phyloP scores from a whole-genome alignment of 2,888 invertebrate genomes.

The Colostygia pectinataria region DNA sequence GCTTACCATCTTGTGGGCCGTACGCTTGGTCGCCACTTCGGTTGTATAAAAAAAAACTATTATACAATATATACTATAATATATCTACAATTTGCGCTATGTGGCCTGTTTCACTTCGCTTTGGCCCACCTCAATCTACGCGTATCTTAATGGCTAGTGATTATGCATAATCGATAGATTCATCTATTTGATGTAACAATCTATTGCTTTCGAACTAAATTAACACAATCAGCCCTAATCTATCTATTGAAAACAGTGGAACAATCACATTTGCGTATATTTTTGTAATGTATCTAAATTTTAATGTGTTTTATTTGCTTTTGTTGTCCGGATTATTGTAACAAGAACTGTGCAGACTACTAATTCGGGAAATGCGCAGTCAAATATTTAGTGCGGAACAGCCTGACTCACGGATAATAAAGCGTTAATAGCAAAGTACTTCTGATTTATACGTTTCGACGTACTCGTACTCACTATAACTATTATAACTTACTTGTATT shows the following conservation, averaged over 20 bases:
- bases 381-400: slow-evolving; percentile 42
- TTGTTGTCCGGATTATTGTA: not conserved
- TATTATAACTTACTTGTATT: too few species aligned
- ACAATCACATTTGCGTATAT: slow-evolving; percentile 1
- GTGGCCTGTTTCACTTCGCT: too few species aligned
- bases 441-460: not conserved
- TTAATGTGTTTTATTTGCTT: slow-evolving; percentile 14
- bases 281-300: slow-evolving; percentile 13
- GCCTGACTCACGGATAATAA: slow-evolving; percentile 36
- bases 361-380: slow-evolving; percentile 39
- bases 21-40: too few species aligned
- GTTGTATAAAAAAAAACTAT: too few species aligned
- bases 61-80: too few species aligned
- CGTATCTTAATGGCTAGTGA: too few species aligned
- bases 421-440: not conserved
- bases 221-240: not conserved
- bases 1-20: too few species aligned
- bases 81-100: too few species aligned
- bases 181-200: too few species aligned
- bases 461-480: too few species aligned
- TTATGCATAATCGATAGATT: not conserved
- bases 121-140: too few species aligned
- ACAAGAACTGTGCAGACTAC: slow-evolving; percentile 34
- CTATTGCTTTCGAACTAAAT: not conserved
- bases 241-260: slow-evolving; percentile 8